Percentiles rank a stretch among this genome's conserved stretches.
phyloP scores from a whole-genome alignment of 2,888 invertebrate genomes.

The Rotaria macrura region DNA sequence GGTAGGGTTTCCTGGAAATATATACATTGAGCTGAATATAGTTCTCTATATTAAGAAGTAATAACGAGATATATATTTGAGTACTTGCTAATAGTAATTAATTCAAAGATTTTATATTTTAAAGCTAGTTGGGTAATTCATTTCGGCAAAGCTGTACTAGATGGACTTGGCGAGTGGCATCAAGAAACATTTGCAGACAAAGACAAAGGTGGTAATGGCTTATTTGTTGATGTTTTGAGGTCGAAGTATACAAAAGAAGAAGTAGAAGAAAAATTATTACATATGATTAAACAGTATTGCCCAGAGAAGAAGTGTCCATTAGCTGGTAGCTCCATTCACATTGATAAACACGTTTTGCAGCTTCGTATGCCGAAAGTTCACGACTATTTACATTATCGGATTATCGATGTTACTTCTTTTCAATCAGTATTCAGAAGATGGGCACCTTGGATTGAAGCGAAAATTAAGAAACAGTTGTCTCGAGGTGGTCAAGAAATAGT shows the following conservation, averaged over 20 bases:
- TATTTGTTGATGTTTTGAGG: neutral
- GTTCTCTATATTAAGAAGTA: too few species aligned
- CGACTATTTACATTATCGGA: neutral
- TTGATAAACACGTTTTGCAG: neutral
- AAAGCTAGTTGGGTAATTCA: constrained; percentile 32
- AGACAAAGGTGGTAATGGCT: neutral
- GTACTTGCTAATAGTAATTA: neutral
- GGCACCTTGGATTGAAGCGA: neutral
- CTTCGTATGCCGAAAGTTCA: neutral
- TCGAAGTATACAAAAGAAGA: neutral
- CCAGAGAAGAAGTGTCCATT: neutral
- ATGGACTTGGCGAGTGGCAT: neutral
- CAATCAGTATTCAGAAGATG: neutral
- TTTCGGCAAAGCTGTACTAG: neutral
- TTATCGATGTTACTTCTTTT: neutral
- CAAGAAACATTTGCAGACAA: neutral
- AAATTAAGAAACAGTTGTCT: neutral
- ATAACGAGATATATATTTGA: too few species aligned
- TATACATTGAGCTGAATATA: too few species aligned
- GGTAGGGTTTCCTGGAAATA: too few species aligned
- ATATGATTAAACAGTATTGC: neutral
- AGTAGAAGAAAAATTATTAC: neutral
- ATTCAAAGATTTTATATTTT: too few species aligned
- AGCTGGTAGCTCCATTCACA: neutral
- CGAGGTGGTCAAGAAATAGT: neutral